Evolutionary conservation across 1,140 invertebrate genomes (phyloP).

Genomic region (Cotesia chilonis): DNA sequence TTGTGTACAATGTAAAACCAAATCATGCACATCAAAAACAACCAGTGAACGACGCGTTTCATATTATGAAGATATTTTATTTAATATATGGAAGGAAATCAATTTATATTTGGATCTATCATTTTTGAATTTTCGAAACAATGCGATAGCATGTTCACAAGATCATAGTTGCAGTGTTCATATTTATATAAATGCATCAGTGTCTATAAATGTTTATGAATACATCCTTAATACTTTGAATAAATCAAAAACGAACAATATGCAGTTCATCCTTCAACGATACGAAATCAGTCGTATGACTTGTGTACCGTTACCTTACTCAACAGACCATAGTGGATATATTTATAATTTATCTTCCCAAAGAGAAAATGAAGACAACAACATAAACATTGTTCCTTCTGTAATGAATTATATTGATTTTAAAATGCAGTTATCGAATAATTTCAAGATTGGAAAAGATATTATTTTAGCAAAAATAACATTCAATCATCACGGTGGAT

Average conservation of each 20-base stretch:
- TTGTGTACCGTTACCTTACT: not conserved
- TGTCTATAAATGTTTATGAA: not conserved
- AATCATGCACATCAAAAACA: too few species aligned
- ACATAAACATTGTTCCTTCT: not conserved
- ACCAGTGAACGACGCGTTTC: too few species aligned
- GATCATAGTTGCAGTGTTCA: not conserved
- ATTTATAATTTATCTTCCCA: not conserved
- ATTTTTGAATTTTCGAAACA: not conserved
- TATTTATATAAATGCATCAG: conserved; percentile 7
- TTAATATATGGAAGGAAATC: not conserved
- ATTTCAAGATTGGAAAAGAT: not conserved
- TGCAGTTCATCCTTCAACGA: not conserved
- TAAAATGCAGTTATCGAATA: not conserved
- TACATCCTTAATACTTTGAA: not conserved
- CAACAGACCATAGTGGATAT: not conserved
- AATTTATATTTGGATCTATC: not conserved
- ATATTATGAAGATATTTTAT: too few species aligned
- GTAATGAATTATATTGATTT: not conserved
- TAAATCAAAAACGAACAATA: not conserved
- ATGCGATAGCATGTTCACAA: not conserved
- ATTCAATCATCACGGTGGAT: not conserved
- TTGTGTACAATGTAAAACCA: too few species aligned
- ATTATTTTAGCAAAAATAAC: not conserved
- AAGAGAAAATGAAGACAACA: not conserved
- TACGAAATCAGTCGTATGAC: not conserved